Conservation (phyloP, 2,888 invertebrate species). For the Rotaria socialis region DNA sequence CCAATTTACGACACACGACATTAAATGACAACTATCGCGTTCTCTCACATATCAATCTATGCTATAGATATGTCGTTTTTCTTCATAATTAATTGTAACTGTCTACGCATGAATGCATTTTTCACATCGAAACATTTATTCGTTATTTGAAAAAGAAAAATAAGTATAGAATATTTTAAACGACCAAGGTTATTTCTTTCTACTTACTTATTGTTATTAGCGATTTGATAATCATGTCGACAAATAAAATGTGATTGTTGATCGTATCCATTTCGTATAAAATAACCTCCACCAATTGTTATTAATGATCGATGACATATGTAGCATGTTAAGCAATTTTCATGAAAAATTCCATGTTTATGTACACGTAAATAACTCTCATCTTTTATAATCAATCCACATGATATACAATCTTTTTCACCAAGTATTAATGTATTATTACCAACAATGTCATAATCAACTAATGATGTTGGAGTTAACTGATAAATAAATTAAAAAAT, state of each 20-base stretch:
- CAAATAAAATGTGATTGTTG: slow-evolving; percentile 29
- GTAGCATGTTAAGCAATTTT: slow-evolving; percentile 8
- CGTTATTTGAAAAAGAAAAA: too few species aligned
- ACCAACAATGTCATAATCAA: background rate
- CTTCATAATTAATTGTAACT: too few species aligned
- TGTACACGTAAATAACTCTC: slow-evolving; percentile 26
- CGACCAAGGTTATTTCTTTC: background rate
- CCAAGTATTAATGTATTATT: slow-evolving; percentile 15
- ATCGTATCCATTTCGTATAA: background rate
- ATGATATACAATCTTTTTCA: background rate
- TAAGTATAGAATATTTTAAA: too few species aligned
- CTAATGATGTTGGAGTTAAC: slow-evolving; percentile 12
- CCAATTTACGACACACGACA: too few species aligned
- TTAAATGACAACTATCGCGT: too few species aligned
- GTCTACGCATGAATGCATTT: too few species aligned
- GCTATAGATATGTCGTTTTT: too few species aligned
- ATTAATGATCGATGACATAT: background rate
- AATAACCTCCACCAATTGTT: background rate
- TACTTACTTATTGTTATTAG: slow-evolving; percentile 4
- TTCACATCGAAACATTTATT: too few species aligned
- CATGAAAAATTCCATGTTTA: slow-evolving; percentile 24
- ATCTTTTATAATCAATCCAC: slow-evolving; percentile 1
- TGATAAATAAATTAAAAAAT: background rate
- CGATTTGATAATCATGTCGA: slow-evolving; percentile 19
- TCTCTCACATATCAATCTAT: too few species aligned